Evolutionary conservation across 2,888 invertebrate species (phyloP), one percentile per base, ranked within the genome.

Genomic region (Ashinkailepas kermadecensis): DNA sequence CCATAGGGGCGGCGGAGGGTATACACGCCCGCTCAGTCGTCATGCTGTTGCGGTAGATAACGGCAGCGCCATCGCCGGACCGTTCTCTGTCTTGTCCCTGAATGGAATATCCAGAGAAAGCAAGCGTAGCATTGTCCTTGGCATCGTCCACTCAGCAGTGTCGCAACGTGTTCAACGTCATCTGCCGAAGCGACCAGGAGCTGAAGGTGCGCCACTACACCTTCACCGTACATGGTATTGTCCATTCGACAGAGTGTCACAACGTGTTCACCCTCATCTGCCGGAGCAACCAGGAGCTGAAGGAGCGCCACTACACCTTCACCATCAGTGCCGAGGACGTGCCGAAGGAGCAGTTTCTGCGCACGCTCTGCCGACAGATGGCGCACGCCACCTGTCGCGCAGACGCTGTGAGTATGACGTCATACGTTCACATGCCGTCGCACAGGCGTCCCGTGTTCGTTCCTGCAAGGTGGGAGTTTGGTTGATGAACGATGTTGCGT

Each of bases 361-460:
- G 92, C 84, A 92, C 91, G 84, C 90, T 97, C 84, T 95, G 96
- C 87, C 92, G 95, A 86, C 94, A 95, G 88, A 94, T 96, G 91
- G 96, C 96, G 78, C 95, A 95, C 87, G 94, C 94, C 85, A 93
- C 95, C 85, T 97, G 96, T 88, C 93, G 95, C 87, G 93, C 96
- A 85, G 96, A 97, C 90, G 93, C 95, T 87, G 96, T 96, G 88
- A 74, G 74, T 74, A 56, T 39, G 39, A 39, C 39, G 39, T 39
- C 39, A 39, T 39, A 39, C 39, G 39, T n/a, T n/a, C n/a, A 39
- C 39, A 54, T 3, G 39, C 0, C 65, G 65, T 23, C n/a, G n/a
- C 6, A n/a, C 65, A 10, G 65, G 65, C 18, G 18, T 8, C 18
- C 18, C 10, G 64, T 1, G 64, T 13, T 18, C 1, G 64, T 8